Conservation (phyloP, 2,797 vertebrate species). For the Triplophysa bombifrons region DNA sequence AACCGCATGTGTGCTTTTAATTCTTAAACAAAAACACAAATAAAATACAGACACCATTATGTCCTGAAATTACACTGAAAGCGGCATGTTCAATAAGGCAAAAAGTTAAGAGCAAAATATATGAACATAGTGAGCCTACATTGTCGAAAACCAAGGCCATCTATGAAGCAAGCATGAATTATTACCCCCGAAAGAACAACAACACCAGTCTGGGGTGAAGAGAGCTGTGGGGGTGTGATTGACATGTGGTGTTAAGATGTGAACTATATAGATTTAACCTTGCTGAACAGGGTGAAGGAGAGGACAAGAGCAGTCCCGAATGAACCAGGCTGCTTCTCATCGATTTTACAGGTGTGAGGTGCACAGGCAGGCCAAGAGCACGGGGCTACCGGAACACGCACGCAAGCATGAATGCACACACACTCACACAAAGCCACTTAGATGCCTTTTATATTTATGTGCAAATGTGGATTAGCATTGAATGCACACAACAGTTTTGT, state of each 20-base stretch:
- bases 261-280: slow-evolving; percentile 33
- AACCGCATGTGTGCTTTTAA: too few species aligned
- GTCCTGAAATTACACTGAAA: too few species aligned
- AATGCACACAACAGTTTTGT: slow-evolving; percentile 26
- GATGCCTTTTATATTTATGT: too few species aligned
- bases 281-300: slow-evolving; percentile 35
- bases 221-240: slow-evolving; percentile 15
- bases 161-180: slow-evolving; percentile 29
- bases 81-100: not conserved
- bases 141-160: slow-evolving; percentile 1
- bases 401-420: not conserved
- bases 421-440: not conserved
- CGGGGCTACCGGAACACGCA: not conserved
- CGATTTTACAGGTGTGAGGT: slow-evolving; percentile 54
- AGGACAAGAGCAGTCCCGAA: slow-evolving; percentile 19
- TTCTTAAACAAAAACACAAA: too few species aligned
- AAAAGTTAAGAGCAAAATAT: not conserved
- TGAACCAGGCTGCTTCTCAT: not conserved
- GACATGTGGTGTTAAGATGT: slow-evolving; percentile 24
- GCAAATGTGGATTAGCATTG: not conserved
- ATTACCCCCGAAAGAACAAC: slow-evolving; percentile 21
- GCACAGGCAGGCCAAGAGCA: slow-evolving; percentile 25
- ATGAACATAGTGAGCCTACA: not conserved
- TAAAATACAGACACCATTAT: too few species aligned
- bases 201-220: not conserved